Base-by-base conservation (phyloP, 2,113 vertebrate species). In the Sterrhoptilus dennistouni region DNA sequence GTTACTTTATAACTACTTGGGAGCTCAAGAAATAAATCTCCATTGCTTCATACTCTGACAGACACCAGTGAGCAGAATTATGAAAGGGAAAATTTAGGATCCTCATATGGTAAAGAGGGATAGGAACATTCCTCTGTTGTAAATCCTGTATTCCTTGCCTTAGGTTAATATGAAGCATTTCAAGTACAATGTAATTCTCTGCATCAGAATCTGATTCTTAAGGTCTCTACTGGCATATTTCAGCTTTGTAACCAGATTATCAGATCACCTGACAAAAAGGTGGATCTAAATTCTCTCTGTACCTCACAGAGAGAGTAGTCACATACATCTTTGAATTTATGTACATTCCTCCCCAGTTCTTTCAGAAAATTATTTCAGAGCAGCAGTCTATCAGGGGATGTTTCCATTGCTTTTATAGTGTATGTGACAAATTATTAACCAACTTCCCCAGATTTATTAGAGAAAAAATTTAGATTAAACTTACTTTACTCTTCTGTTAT, bases 11-110 rank as follows among this genome's bases (percentile, higher is more conserved):
- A 93, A 89, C 92, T 87, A 53, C 33, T 87, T 85, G 35, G 66
- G 50, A 93, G 24, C 40, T 85, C 47, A 8, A 93, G 89, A 80
- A 57, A 94, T 95, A 92, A 75, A 78, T 95, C 66, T 84, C 90
- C 81, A 50, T 89, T 86, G 38, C 57, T 47, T 44, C 81, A 36
- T 16, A 42, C 29, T 76, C 36, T 80, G 66, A 92, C 83, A 96
- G 83, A 93, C 19, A 90, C 38, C n/a, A 79, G 49, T n/a, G 38
- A 94, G 20, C 75, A 86, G 64, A 91, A 92, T 57, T 82, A 76
- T 80, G 42, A 84, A 70, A 70, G 33, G 64, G 52, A 86, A 61
- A 13, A 87, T 81, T 80, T 77, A 94, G 50, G 18, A n/a, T 74
- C 53, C 79, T 68, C 50, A 23, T 61, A 60, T 22, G 8, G 6